Evolutionary conservation across 2,113 vertebrate genomes (phyloP), one percentile per base, ranked within the genome.

Genomic region (Brachirus orientalis): DNA sequence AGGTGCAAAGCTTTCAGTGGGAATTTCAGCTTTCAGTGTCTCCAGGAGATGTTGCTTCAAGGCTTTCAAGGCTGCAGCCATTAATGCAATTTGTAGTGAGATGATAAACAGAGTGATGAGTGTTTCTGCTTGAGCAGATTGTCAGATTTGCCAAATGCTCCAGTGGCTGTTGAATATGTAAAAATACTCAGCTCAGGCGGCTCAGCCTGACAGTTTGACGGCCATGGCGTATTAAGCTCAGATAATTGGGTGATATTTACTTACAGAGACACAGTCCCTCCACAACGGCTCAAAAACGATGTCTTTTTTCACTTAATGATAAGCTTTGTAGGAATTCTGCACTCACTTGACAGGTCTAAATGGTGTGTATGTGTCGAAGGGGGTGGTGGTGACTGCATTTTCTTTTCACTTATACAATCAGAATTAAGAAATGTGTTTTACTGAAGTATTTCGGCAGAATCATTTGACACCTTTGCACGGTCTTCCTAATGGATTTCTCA

Each of bases 31-130:
- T 6, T 63, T 51, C 51, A 59, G 59, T 14, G 37, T 74, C 62
- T 80, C 52, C 51, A 36, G 19, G 64, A 70, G 17, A 66, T 59
- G 57, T 73, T 59, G 76, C 67, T 77, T 38, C 45, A 14, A 83
- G 71, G 71, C 69, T 90, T 52, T 51, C 72, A 80, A 86, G 79
- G 72, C 28, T 28, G 83, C 81, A 88, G 72, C 78, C 85, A 91
- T 92, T 91, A 92, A 86, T 88, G 89, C 82, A 88, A 92, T 92
- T 92, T 93, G 89, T 88, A 87, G 86, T 64, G 71, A 87, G 86
- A 88, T 92, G 86, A 90, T 91, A 87, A 90, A 91, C 86, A 85
- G 89, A 89, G 78, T 86, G 86, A 91, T 92, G 88, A 75, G 85
- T 58, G 72, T 93, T 93, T 91, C 89, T 89, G 91, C 91, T 75